Evolutionary conservation across 2,797 vertebrate species (phyloP).

Genomic region (Anabacerthia variegaticeps): DNA sequence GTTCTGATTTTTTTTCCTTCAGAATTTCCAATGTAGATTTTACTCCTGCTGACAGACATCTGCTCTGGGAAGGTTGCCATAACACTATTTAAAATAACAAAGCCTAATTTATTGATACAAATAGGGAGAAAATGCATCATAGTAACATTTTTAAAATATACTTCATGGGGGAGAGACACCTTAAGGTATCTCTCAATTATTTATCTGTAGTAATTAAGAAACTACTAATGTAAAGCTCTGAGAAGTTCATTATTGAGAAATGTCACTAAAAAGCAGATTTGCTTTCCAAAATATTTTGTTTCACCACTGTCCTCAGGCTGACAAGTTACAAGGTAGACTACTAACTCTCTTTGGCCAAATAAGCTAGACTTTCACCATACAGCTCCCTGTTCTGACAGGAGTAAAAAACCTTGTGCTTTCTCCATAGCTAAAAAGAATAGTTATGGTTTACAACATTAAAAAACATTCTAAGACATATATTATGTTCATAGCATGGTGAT

Average conservation of each 20-base stretch:
- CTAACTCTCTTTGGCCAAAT: neutral
- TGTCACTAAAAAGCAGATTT: neutral
- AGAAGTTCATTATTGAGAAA: neutral
- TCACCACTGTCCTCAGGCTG: neutral
- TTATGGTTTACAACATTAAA: neutral
- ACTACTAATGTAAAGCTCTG: neutral
- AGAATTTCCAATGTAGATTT: neutral
- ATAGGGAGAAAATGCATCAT: neutral
- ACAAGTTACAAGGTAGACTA: neutral
- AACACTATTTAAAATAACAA: neutral
- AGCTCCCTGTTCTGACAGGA: neutral
- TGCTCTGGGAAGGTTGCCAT: neutral
- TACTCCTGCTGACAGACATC: neutral
- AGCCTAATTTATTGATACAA: neutral
- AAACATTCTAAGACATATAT: neutral
- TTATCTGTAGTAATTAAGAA: neutral
- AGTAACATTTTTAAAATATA: neutral
- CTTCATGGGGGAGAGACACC: neutral
- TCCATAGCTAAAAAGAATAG: neutral
- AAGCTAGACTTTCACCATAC: neutral
- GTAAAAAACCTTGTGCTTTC: neutral
- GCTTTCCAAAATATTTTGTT: neutral
- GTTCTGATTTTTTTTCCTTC: neutral
- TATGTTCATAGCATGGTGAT: neutral
- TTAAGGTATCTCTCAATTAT: neutral